These are phyloP conservation scores for Leptogaster cylindrica DNA, from an alignment of 2,888 invertebrate species.

Conservation along the genomic window DNA sequence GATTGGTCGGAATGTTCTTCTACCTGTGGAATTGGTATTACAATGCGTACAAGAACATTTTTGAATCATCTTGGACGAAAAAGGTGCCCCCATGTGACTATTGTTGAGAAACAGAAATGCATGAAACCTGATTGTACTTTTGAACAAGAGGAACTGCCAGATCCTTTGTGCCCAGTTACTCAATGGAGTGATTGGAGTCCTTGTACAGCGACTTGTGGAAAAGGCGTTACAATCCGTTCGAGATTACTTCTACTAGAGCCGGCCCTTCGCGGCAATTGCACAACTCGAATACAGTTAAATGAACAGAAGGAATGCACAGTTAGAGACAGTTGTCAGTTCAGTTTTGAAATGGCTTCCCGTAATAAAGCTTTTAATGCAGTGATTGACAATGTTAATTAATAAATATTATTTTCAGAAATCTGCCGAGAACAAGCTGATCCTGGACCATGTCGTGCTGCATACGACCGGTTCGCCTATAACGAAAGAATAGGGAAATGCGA, in stretches of 20 bases:
- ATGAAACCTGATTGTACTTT: conserved; percentile 73
- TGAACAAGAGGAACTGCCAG: conserved; percentile 61
- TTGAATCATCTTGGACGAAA: conserved; percentile 77
- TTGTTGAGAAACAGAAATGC: conserved; percentile 78
- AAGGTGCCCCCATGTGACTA: conserved; percentile 78
- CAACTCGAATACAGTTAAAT: conserved; percentile 71
- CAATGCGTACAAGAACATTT: conserved; percentile 77
- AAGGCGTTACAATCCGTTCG: conserved; percentile 76
- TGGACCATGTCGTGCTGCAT: conserved; percentile 88
- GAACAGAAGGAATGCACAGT: conserved; percentile 77
- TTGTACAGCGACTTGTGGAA: conserved; percentile 87
- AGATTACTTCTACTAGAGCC: conserved; percentile 74
- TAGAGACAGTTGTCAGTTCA: conserved; percentile 72
- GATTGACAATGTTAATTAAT: neutral
- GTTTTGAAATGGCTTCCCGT: conserved; percentile 80
- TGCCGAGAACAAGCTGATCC: conserved; percentile 79
- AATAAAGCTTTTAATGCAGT: conserved; percentile 40
- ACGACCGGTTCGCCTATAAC: conserved; percentile 88
- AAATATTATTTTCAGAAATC: conserved; percentile 67
- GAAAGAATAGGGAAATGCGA: conserved; percentile 76
- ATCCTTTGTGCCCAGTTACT: conserved; percentile 78
- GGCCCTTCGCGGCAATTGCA: conserved; percentile 70
- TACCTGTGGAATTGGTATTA: conserved; percentile 80
- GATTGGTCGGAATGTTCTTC: conserved; percentile 79
- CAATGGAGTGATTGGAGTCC: conserved; percentile 93